Conservation (phyloP, 2,797 vertebrate species). For the Iguana delicatissima region DNA sequence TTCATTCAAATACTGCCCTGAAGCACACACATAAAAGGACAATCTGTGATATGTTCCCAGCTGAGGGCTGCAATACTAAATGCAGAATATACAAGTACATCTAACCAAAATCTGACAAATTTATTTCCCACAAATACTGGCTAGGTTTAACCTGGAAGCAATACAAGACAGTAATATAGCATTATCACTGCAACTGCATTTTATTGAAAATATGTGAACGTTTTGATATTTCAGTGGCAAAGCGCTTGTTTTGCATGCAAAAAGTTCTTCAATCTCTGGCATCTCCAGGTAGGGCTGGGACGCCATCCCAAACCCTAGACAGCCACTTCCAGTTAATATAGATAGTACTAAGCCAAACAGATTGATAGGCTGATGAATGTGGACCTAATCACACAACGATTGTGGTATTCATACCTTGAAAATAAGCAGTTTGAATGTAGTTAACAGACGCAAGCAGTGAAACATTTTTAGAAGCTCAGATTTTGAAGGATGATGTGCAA, state of each 20-base stretch:
- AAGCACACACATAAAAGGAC: not conserved
- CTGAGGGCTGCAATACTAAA: not conserved
- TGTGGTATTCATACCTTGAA: not conserved
- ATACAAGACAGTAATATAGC: not conserved
- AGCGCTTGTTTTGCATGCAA: not conserved
- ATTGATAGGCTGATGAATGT: not conserved
- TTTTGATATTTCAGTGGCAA: not conserved
- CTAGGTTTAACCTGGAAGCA: not conserved
- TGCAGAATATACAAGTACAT: not conserved
- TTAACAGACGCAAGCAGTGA: not conserved
- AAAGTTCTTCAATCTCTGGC: not conserved
- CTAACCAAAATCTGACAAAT: not conserved
- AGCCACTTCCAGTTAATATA: not conserved
- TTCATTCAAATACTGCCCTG: not conserved
- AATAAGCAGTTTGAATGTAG: not conserved
- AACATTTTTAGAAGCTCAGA: not conserved
- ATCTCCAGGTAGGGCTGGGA: not conserved
- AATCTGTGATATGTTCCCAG: not conserved
- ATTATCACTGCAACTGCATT: not conserved
- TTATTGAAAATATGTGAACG: not conserved
- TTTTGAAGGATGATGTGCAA: constrained; percentile 2
- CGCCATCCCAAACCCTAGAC: not conserved
- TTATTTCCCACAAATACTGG: not conserved
- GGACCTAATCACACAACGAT: no score
- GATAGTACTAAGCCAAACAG: not conserved